Percentiles rank a stretch among this genome's conserved stretches.
Conservation (phyloP, 2,113 vertebrate genomes). For the Rhineura floridana region DNA sequence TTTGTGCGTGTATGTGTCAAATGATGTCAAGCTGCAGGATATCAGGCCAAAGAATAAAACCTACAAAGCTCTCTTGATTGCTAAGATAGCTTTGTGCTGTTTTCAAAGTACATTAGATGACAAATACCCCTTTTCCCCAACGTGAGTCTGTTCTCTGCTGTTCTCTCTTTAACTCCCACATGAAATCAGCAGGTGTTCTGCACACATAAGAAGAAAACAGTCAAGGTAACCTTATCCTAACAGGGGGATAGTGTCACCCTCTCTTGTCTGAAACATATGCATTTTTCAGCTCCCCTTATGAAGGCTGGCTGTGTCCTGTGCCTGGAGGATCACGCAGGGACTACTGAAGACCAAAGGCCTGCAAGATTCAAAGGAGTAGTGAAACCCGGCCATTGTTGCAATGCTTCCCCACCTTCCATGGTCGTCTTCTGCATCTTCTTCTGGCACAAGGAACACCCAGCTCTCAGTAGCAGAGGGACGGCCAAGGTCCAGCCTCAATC, state of each 20-base stretch:
- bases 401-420: neutral
- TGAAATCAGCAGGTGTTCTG: slow-evolving; percentile 23
- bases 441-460: neutral
- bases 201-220: neutral
- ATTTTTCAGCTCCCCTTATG: neutral
- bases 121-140: neutral
- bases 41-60: neutral
- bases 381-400: neutral
- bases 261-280: neutral
- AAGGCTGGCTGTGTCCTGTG: neutral
- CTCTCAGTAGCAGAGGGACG: neutral
- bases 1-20: neutral
- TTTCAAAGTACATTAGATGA: slow-evolving; percentile 8
- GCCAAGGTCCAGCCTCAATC: neutral
- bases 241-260: neutral
- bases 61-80: neutral
- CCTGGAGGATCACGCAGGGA: neutral
- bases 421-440: neutral
- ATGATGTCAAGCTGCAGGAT: neutral
- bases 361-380: neutral
- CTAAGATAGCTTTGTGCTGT: neutral
- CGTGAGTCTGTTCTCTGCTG: neutral
- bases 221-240: slow-evolving; percentile 7
- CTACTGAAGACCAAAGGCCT: neutral
- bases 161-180: slow-evolving; percentile 4